Conservation (phyloP, 2,888 invertebrate genomes). For the Eupithecia insigniata region DNA sequence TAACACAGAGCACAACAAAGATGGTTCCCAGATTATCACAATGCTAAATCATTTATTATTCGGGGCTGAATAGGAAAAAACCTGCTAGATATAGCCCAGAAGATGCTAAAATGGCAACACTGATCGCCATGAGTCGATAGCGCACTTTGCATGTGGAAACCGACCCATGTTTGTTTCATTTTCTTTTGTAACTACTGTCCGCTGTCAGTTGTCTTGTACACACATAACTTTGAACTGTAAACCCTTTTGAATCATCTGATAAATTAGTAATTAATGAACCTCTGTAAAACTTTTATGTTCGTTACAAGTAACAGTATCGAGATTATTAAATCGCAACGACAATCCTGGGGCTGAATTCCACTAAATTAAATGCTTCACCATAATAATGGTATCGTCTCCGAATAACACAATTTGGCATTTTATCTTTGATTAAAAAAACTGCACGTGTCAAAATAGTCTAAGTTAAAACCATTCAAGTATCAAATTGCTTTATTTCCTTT, state of each 20-base stretch:
- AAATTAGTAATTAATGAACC: conserved; percentile 21
- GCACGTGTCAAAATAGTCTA: too few species aligned
- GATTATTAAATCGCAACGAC: not conserved
- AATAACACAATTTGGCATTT: too few species aligned
- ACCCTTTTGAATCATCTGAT: conserved; percentile 12
- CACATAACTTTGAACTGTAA: conserved; percentile 15
- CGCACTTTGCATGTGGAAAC: conserved; percentile 54
- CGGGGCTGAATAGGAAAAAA: too few species aligned
- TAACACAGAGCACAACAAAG: not conserved
- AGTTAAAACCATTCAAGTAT: too few species aligned
- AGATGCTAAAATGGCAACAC: too few species aligned
- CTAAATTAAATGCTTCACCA: too few species aligned
- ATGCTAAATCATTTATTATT: not conserved
- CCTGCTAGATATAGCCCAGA: too few species aligned
- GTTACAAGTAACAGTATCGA: not conserved
- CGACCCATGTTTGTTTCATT: conserved; percentile 51
- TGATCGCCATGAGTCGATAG: conserved; percentile 68
- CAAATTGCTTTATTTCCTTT: too few species aligned
- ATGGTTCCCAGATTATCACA: not conserved
- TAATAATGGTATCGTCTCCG: too few species aligned
- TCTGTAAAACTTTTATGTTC: not conserved
- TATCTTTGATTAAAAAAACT: too few species aligned
- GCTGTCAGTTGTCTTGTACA: conserved; percentile 11
- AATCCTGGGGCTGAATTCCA: too few species aligned
- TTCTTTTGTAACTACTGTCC: conserved; percentile 42